Evolutionary conservation across 2,797 vertebrate species (phyloP).

Genomic region (Rhynchonycteris naso): DNA sequence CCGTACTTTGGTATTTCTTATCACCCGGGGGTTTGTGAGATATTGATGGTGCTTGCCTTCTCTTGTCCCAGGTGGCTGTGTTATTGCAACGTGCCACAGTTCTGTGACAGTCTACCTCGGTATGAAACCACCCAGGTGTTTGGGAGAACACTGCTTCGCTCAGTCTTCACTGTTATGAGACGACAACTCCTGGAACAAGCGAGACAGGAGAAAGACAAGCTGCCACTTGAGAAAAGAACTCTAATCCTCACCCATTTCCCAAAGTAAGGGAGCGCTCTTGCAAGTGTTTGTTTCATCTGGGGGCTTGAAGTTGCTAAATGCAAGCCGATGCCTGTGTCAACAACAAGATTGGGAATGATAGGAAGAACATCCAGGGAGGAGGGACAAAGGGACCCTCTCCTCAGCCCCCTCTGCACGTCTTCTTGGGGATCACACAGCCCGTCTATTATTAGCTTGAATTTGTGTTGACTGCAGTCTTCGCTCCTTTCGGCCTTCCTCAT

Average conservation of each 20-base stretch:
- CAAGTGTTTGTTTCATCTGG: not conserved
- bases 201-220: slow-evolving; percentile 98
- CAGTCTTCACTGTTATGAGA: slow-evolving; percentile 98
- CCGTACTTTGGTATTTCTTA: not conserved
- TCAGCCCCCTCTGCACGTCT: not conserved
- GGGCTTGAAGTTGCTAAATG: not conserved
- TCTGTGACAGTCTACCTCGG: slow-evolving; percentile 97
- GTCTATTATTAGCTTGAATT: not conserved
- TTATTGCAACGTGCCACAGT: slow-evolving; percentile 99
- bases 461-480: fast-evolving
- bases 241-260: slow-evolving; percentile 99
- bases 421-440: not conserved
- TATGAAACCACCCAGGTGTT: slow-evolving; percentile 99
- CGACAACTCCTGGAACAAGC: slow-evolving; percentile 97
- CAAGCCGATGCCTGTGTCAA: not conserved
- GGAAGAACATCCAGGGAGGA: not conserved
- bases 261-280: slow-evolving; percentile 89
- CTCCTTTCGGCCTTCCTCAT: fast-evolving
- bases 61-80: slow-evolving; percentile 93
- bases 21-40: not conserved
- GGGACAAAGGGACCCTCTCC: not conserved
- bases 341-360: not conserved
- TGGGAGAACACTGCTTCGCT: slow-evolving; percentile 95
- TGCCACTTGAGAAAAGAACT: slow-evolving; percentile 97
- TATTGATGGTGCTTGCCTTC: not conserved